Conservation (phyloP, 2,113 vertebrate genomes). For the Petaurus breviceps region DNA sequence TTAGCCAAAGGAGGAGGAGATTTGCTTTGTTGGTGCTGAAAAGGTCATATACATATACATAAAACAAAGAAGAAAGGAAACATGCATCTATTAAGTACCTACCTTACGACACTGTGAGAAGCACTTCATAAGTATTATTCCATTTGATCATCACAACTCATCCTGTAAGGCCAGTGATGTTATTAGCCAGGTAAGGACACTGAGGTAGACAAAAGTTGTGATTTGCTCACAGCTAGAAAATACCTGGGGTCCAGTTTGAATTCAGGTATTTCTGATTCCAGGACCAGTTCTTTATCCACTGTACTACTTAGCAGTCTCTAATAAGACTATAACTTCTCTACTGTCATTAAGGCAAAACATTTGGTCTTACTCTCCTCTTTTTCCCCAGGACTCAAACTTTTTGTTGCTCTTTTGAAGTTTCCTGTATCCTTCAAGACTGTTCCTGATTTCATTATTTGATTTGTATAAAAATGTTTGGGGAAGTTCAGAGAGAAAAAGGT, state of each 20-base stretch:
- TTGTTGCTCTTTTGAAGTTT: constrained; percentile 30
- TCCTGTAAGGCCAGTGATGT: background rate
- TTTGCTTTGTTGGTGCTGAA: background rate
- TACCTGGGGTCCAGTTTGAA: background rate
- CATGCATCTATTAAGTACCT: background rate
- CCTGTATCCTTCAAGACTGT: background rate
- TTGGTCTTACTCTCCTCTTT: background rate
- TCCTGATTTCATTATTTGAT: constrained; percentile 21
- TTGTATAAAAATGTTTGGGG: constrained; percentile 15
- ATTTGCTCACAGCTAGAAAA: background rate
- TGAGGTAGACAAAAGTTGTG: background rate
- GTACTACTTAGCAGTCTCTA: background rate
- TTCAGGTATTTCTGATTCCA: background rate
- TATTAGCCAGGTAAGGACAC: background rate
- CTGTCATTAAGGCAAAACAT: background rate
- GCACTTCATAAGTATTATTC: background rate
- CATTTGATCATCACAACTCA: background rate
- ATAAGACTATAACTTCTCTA: background rate
- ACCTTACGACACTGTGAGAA: background rate
- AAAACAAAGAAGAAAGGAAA: background rate
- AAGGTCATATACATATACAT: background rate
- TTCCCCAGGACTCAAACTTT: background rate
- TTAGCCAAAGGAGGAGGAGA: background rate
- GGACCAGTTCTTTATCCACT: background rate
- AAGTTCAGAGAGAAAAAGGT: background rate